A percentile compares a stretch with the other conserved stretches of the same genome.
phyloP scores from a whole-genome alignment of 2,797 vertebrate species.

The Falco rusticolus region DNA sequence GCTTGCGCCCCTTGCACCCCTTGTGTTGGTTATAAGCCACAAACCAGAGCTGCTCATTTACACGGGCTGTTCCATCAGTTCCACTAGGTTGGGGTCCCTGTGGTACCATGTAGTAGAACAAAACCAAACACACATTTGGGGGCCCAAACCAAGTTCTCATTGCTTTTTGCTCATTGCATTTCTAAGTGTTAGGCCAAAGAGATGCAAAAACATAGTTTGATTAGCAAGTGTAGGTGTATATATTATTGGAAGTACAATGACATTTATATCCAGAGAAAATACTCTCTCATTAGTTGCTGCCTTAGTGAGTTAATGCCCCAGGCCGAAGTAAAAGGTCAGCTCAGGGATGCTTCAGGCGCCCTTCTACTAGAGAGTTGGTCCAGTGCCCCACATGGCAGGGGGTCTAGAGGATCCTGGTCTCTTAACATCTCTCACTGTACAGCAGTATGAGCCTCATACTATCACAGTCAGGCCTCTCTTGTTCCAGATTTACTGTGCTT shows the following conservation, averaged over 20 bases:
- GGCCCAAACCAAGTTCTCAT: background rate
- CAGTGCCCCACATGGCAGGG: accelerated
- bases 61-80: accelerated
- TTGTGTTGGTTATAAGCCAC: background rate
- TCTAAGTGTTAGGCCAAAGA: background rate
- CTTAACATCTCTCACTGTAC: background rate
- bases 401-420: background rate
- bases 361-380: background rate
- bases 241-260: background rate
- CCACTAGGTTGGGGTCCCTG: background rate
- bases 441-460: background rate
- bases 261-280: background rate
- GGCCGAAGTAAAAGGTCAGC: background rate
- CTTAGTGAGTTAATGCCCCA: background rate
- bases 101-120: background rate
- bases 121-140: background rate
- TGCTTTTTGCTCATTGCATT: background rate
- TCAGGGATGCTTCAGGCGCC: background rate
- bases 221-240: background rate
- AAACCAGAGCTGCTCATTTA: background rate
- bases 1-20: background rate
- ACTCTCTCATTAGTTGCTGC: background rate
- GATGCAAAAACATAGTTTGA: background rate
- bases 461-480: background rate
- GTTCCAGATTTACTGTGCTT: background rate